Evolutionary conservation across 2,797 vertebrate genomes (phyloP).

Genomic region (Remorina albescens): DNA sequence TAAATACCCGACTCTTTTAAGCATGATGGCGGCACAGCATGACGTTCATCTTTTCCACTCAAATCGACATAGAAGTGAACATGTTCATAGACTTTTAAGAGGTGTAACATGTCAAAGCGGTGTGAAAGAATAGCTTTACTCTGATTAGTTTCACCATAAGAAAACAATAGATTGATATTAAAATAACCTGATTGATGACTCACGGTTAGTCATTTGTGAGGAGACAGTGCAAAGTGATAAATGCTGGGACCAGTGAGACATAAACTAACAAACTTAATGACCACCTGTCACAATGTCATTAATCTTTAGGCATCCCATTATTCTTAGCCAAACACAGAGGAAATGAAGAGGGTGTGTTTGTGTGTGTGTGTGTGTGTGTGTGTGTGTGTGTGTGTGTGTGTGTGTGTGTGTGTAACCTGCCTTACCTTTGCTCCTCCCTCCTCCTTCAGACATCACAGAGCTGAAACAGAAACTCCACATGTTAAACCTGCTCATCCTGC

Average conservation of each 20-base stretch:
- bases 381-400: constrained; percentile 23
- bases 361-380: constrained; percentile 27
- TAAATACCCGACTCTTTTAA: constrained; percentile 51
- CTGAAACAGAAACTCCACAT: constrained; percentile 92
- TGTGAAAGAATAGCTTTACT: constrained; percentile 25
- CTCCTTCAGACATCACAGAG: constrained; percentile 87
- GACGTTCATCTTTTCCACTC: constrained; percentile 48
- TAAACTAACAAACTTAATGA: constrained; percentile 75
- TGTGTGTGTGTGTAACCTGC: constrained; percentile 22
- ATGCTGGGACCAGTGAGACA: constrained; percentile 64
- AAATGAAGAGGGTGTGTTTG: constrained; percentile 74
- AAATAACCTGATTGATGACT: constrained; percentile 67
- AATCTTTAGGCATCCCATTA: constrained; percentile 71
- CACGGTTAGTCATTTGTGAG: constrained; percentile 44
- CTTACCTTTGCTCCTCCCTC: constrained; percentile 43
- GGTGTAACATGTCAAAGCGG: constrained; percentile 7
- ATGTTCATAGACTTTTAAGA: constrained; percentile 52
- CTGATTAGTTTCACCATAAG: constrained; percentile 38
- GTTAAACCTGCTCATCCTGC: constrained; percentile 90
- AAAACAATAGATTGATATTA: constrained; percentile 55
- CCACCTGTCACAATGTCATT: constrained; percentile 74
- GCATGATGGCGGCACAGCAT: constrained; percentile 10
- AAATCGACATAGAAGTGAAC: constrained; percentile 65
- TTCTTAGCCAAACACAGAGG: constrained; percentile 67
- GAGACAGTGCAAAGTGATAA: constrained; percentile 59